phyloP scores from a whole-genome alignment of 2,797 vertebrate genomes.

The Heteromormyrus szaboi region DNA sequence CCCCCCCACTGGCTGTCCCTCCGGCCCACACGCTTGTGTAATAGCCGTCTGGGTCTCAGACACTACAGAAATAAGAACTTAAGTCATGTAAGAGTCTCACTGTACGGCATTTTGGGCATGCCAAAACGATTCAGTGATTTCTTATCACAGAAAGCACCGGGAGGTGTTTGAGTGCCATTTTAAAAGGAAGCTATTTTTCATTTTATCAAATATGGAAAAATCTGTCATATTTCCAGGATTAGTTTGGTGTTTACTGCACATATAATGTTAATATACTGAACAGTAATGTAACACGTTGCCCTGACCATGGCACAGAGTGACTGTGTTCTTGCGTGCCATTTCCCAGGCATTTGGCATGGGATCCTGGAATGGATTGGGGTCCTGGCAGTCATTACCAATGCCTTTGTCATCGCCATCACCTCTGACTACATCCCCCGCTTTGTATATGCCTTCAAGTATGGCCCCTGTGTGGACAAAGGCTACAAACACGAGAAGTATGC shows the following conservation, averaged over 20 bases:
- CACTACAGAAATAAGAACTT: neutral
- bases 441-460: slow-evolving; percentile 95
- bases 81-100: neutral
- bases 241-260: neutral
- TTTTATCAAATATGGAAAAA: neutral
- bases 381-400: slow-evolving; percentile 95
- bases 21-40: neutral
- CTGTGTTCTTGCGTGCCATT: neutral
- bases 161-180: neutral
- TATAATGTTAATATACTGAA: neutral
- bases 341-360: slow-evolving; percentile 93
- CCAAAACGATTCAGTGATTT: neutral
- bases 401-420: slow-evolving; percentile 97
- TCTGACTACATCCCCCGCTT: slow-evolving; percentile 98
- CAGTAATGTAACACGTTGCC: neutral
- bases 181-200: neutral
- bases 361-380: slow-evolving; percentile 96
- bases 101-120: neutral
- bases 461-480: slow-evolving; percentile 81
- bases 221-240: neutral
- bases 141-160: neutral
- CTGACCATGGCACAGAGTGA: neutral
- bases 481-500: slow-evolving; percentile 76
- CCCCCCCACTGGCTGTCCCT: neutral
- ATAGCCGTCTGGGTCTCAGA: neutral